Conservation (phyloP, 2,113 vertebrate genomes). For the Gnathonemus longibarbis region DNA sequence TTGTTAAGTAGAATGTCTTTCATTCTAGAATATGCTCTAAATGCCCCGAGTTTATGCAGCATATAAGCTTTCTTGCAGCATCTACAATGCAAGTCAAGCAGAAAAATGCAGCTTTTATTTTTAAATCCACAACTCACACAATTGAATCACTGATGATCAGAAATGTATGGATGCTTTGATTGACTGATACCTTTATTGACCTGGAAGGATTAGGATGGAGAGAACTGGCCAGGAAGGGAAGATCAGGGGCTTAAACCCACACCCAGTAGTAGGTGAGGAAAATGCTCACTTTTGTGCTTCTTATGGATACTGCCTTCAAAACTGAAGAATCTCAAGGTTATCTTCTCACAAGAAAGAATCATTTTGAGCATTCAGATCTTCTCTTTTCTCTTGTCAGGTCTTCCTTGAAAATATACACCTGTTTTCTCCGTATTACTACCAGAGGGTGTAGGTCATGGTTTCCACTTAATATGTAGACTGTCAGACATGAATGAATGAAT, state of each 20-base stretch:
- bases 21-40: background rate
- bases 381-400: background rate
- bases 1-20: background rate
- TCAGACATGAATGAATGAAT: background rate
- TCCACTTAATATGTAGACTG: background rate
- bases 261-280: background rate
- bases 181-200: slow-evolving; percentile 4
- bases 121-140: background rate
- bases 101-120: background rate
- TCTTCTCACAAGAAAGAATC: background rate
- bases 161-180: background rate
- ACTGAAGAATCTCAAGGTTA: background rate
- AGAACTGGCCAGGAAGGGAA: background rate
- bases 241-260: background rate
- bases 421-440: background rate
- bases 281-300: background rate
- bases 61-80: background rate
- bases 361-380: background rate
- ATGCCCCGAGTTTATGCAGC: background rate
- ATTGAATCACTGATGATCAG: background rate
- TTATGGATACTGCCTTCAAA: background rate
- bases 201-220: slow-evolving; percentile 1
- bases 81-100: background rate
- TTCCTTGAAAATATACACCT: background rate
- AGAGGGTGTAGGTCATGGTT: background rate